Evolutionary conservation across 2,888 invertebrate species (phyloP).

Genomic region (Melanophora roralis): DNA sequence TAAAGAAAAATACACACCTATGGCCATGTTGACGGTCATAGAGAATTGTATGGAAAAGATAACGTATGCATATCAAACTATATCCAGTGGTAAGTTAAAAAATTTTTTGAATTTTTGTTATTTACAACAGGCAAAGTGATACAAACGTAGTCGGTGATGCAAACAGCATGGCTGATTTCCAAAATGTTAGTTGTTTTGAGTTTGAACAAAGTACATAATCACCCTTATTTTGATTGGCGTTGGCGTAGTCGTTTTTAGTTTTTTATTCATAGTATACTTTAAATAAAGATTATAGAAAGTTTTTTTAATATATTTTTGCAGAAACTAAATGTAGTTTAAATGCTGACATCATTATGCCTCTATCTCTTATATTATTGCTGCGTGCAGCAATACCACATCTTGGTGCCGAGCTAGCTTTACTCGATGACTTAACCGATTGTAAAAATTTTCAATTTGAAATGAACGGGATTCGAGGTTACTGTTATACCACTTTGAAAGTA

Average conservation of each 20-base stretch:
- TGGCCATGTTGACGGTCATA: conserved; percentile 76
- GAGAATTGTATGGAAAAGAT: conserved; percentile 75
- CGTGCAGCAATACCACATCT: conserved; percentile 76
- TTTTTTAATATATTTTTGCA: too few species aligned
- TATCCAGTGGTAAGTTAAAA: conserved; percentile 68
- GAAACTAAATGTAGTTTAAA: conserved; percentile 71
- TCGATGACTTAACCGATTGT: conserved; percentile 75
- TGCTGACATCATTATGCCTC: conserved; percentile 76
- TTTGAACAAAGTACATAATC: too few species aligned
- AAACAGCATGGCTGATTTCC: too few species aligned
- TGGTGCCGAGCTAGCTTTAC: conserved; percentile 76
- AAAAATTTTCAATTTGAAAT: conserved; percentile 76
- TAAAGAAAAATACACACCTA: conserved; percentile 76
- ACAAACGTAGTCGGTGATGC: too few species aligned
- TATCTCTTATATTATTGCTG: conserved; percentile 74
- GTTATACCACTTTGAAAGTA: conserved; percentile 76
- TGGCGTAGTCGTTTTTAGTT: too few species aligned
- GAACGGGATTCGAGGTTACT: conserved; percentile 76
- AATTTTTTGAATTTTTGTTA: too few species aligned
- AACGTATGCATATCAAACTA: conserved; percentile 72
- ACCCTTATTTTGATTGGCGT: too few species aligned
- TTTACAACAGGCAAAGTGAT: too few species aligned
- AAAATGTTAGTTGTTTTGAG: too few species aligned
- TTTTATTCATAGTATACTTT: too few species aligned
- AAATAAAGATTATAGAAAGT: too few species aligned